Base-by-base conservation (phyloP, 1,140 invertebrate species). In the Aethina tumida region DNA sequence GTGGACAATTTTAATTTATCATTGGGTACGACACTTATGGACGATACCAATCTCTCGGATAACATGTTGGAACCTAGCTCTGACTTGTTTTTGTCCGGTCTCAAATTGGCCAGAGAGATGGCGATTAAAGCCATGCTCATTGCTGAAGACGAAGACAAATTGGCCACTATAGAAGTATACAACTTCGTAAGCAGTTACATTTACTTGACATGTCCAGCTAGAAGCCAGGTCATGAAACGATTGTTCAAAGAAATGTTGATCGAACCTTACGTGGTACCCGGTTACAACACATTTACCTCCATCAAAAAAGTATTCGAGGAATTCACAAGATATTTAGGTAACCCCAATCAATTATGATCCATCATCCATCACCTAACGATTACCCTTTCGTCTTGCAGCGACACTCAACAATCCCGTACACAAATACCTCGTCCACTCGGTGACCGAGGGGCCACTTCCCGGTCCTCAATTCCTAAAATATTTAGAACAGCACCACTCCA, bases 61-160 rank as follows among this genome's bases (percentile, higher is more conserved):
- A 13, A 26, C 24, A 26, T n/a, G n/a, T 26, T 26, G n/a, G 20
- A 12, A 4, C 31, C 28, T 17, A 26, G 20, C 10, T 14, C 19
- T 22, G 27, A 39, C 15, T 9, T 17, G 2, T 35, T 32, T 13
- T 10, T 29, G 8, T 8, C 25, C n/a, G 39, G 41, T 9, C 35
- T 52, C 15, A 24, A 30, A 25, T 39, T 56, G 17, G 44, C 50
- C 7, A 26, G 17, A 21, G 12, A 43, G 14, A 22, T 54, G 6
- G 22, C 44, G 3, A 35, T 34, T 2, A 54, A 53, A 43, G 50
- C 47, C 5, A 22, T 49, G 8, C 18, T 40, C n/a, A 37, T 22
- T 10, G 38, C 52, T 7, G 10, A 29, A 7, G 4, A 14, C 4
- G 26, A 32, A 19, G 43, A 53, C 6, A 4, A 48, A 4, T 13